Conservation (phyloP, 2,797 vertebrate genomes). For the Leuciscus waleckii region DNA sequence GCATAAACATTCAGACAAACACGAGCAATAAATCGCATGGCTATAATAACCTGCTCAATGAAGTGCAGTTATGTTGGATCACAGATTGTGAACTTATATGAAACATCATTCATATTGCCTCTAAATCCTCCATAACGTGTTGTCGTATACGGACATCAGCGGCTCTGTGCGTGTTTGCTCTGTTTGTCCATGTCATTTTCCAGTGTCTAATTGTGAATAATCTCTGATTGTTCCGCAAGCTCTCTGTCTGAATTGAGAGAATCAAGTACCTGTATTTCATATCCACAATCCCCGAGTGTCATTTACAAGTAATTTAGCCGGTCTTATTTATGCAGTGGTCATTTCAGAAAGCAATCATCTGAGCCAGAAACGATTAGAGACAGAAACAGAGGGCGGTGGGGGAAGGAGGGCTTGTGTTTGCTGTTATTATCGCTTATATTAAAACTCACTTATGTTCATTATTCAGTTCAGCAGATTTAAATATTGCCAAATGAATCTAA, state of each 20-base stretch:
- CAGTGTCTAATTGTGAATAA: conserved; percentile 39
- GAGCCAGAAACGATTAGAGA: conserved; percentile 28
- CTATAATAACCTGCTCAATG: conserved; percentile 35
- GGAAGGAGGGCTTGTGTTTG: conserved; percentile 24
- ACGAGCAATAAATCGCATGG: neutral
- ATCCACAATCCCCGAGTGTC: conserved; percentile 20
- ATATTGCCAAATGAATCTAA: conserved; percentile 32
- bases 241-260: conserved; percentile 2
- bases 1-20: conserved; percentile 27
- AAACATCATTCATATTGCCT: conserved; percentile 9
- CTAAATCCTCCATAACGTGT: conserved; percentile 4
- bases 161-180: conserved; percentile 13
- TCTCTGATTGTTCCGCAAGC: conserved; percentile 13
- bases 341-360: conserved; percentile 42
- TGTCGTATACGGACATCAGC: neutral
- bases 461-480: conserved; percentile 43
- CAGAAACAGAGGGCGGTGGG: conserved; percentile 1
- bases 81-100: conserved; percentile 11
- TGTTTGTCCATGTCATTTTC: conserved; percentile 22
- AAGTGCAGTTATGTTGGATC: conserved; percentile 15
- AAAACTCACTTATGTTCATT: conserved; percentile 49
- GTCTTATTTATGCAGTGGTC: conserved; percentile 34
- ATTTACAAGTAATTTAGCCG: conserved; percentile 36
- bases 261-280: conserved; percentile 31
- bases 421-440: conserved; percentile 35